A percentile compares a stretch with the other conserved stretches of the same genome.
Conservation (phyloP, 2,888 invertebrate genomes). For the Synergus gifuensis region DNA sequence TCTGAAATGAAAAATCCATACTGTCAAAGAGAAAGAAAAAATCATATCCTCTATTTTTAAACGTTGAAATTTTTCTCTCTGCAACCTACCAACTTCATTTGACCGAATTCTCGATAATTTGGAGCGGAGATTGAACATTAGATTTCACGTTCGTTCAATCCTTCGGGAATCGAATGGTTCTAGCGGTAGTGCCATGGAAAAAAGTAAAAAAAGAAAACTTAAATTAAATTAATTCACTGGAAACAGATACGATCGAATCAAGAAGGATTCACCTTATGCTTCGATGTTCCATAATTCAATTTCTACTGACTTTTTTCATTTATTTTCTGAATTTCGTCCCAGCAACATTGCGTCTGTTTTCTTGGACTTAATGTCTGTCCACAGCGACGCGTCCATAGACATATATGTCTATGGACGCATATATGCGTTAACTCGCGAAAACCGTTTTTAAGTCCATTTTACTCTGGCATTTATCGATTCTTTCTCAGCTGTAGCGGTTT, state of each 20-base stretch:
- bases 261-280: slow-evolving; percentile 11
- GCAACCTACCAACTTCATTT: not conserved
- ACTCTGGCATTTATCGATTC: not conserved
- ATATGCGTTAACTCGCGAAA: too few species aligned
- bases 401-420: too few species aligned
- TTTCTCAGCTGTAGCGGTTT: not conserved
- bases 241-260: slow-evolving; percentile 29
- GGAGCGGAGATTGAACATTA: not conserved
- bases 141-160: slow-evolving; percentile 22
- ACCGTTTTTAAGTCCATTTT: not conserved
- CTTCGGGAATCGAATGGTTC: slow-evolving; percentile 17
- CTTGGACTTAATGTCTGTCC: slow-evolving; percentile 9
- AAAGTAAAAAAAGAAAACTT: not conserved
- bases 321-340: slow-evolving; percentile 1
- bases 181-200: not conserved
- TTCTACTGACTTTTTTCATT: not conserved
- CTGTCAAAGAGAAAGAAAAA: not conserved
- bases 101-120: slow-evolving; percentile 5
- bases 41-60: not conserved
- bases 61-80: not conserved
- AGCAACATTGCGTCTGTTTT: not conserved
- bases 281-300: slow-evolving; percentile 28
- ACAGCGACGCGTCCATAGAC: not conserved
- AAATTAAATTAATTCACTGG: slow-evolving; percentile 20
- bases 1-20: not conserved